Evolutionary conservation across 2,888 invertebrate species (phyloP), one percentile per base, ranked within the genome.

Genomic region (Eudasyphora cyanicolor): DNA sequence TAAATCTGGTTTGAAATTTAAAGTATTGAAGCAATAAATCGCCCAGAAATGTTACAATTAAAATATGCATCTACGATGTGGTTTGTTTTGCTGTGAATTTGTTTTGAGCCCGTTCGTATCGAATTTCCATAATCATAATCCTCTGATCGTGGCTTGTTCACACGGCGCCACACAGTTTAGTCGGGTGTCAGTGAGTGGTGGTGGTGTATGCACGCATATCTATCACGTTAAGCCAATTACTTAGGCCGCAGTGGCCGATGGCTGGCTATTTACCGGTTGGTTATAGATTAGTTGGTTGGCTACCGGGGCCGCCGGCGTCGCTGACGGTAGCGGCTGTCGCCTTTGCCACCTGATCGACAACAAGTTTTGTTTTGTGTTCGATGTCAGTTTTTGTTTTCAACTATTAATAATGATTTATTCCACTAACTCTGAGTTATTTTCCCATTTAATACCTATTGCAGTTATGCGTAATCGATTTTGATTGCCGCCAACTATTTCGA

Each of bases 1-100:
- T 57, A 85, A 86, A 62, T 94, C 95, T 89, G 95, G 95, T 49
- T 88, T 95, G 12, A 94, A 92, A 57, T 96, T 96, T 89, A 94
- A 95, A 90, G 92, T 96, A 21, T 17, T 86, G 10, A 78, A 85
- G 27, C 12, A 76, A 57, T 81, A 35, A 79, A n/a, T n/a, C 14
- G 4, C 38, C 38, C 8, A 12, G 45, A 45, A 45, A 45, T 45
- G 45, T 45, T 45, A 45, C 45, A 45, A 45, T 45, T 45, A 14
- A 12, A 45, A 45, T 45, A 27, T 57, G 24, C 45, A 45, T 8
- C n/a, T 45, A 14, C 27, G 57, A 7, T 24, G 14, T 57, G 49
- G n/a, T 12, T 49, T 24, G 57, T 27, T 57, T 57, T 24, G 27
- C 21, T 57, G 21, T 27, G 24, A 54, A 57, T 27, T 24, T 81